A percentile compares a stretch with the other conserved stretches of the same genome.
These are phyloP conservation scores for Drosophila sproati DNA, from an alignment of 1,140 invertebrate species.

Conservation along the genomic window DNA sequence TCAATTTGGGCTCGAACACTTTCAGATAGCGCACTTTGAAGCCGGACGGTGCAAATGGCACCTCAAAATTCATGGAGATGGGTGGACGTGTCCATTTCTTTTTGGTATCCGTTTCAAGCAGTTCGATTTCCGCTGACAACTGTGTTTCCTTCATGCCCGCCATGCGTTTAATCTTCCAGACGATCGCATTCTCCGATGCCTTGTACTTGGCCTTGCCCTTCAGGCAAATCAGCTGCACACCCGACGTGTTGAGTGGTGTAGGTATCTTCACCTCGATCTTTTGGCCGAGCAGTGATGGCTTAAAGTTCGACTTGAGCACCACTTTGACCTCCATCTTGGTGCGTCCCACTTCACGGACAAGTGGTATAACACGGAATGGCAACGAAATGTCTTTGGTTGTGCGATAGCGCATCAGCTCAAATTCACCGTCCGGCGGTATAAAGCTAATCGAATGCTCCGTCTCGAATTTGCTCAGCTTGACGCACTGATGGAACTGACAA, in stretches of 20 bases:
- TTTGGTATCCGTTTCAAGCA: conserved; percentile 99
- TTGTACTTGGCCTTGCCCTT: conserved; percentile 99
- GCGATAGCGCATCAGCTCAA: conserved; percentile 99
- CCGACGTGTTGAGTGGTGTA: conserved; percentile 99
- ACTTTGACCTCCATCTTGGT: conserved; percentile 99
- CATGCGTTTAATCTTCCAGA: conserved; percentile 99
- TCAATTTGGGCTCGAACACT: conserved; percentile 99
- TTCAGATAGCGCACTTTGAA: conserved; percentile 99
- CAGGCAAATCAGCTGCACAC: conserved; percentile 99
- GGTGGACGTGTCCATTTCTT: conserved; percentile 99
- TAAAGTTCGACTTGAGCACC: conserved; percentile 99
- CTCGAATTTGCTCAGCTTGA: conserved; percentile 99
- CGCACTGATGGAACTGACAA: conserved; percentile 99
- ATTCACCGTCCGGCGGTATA: conserved; percentile 99
- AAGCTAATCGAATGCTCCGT: conserved; percentile 99
- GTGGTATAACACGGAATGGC: conserved; percentile 99
- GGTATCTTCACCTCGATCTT: conserved; percentile 99
- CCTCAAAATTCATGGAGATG: conserved; percentile 99
- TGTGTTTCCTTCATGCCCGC: conserved; percentile 99
- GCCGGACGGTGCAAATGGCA: conserved; percentile 98
- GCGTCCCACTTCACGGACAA: conserved; percentile 98
- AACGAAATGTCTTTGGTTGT: conserved; percentile 99
- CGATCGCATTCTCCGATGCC: conserved; percentile 99
- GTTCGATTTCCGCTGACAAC: conserved; percentile 99
- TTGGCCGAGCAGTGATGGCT: conserved; percentile 98